Conservation (phyloP, 1,140 invertebrate species). For the Octopus bimaculoides region DNA sequence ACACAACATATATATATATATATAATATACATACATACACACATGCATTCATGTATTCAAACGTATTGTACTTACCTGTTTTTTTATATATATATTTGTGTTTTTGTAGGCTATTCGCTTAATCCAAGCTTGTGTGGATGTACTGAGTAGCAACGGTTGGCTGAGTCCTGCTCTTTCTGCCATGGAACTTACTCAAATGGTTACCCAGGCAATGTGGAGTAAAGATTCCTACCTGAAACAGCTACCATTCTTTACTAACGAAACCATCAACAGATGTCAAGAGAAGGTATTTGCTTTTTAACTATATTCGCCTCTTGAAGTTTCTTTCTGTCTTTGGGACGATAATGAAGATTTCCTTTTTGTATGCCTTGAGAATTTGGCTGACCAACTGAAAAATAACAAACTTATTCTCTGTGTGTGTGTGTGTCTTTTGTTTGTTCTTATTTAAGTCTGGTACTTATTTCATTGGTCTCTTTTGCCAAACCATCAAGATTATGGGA, state of each 20-base stretch:
- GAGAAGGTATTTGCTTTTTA: constrained; percentile 67
- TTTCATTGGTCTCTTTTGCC: too few species aligned
- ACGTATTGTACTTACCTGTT: too few species aligned
- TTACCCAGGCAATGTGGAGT: constrained; percentile 99
- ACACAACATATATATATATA: too few species aligned
- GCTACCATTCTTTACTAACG: constrained; percentile 88
- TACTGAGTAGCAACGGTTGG: constrained; percentile 97
- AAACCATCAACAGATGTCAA: constrained; percentile 87
- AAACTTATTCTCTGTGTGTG: too few species aligned
- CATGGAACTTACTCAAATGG: constrained; percentile 99
- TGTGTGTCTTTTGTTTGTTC: too few species aligned
- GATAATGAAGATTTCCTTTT: too few species aligned
- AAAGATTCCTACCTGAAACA: constrained; percentile 98
- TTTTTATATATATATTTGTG: not conserved
- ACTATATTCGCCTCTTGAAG: constrained; percentile 16
- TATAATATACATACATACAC: too few species aligned
- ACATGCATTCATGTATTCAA: too few species aligned
- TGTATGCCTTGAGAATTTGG: too few species aligned
- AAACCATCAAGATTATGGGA: too few species aligned
- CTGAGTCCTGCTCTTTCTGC: constrained; percentile 94
- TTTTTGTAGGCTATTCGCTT: constrained; percentile 63
- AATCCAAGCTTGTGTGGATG: constrained; percentile 98
- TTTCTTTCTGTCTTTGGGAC: not conserved
- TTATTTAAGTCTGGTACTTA: too few species aligned
- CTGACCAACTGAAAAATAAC: too few species aligned